Evolutionary conservation across 2,888 invertebrate species (phyloP).

Genomic region (Icerya purchasi): DNA sequence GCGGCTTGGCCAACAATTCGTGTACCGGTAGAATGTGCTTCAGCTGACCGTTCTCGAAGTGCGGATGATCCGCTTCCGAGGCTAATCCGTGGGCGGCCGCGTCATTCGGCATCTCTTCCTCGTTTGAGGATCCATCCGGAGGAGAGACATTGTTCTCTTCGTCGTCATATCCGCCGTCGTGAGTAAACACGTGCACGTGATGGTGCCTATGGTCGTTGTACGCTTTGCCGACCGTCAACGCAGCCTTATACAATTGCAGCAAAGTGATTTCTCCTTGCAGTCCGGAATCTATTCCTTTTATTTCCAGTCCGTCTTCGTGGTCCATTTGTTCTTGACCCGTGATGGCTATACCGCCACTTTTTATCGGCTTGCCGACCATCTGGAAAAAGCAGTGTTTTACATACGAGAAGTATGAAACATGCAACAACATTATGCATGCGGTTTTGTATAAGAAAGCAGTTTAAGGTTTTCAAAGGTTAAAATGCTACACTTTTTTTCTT

Average conservation of each 20-base stretch:
- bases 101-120: background rate
- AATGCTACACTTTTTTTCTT: no score
- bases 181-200: slow-evolving; percentile 38
- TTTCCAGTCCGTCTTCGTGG: slow-evolving; percentile 33
- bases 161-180: slow-evolving; percentile 20
- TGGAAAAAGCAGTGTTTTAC: no score
- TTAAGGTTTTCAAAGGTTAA: no score
- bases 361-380: slow-evolving; percentile 56
- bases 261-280: slow-evolving; percentile 55
- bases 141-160: slow-evolving; percentile 2
- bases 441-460: no score
- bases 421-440: no score
- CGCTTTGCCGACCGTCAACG: slow-evolving; percentile 63
- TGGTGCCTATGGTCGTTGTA: slow-evolving; percentile 74
- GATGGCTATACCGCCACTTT: slow-evolving; percentile 49
- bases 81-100: background rate
- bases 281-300: slow-evolving; percentile 35
- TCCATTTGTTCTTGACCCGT: slow-evolving; percentile 48
- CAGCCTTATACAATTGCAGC: slow-evolving; percentile 57
- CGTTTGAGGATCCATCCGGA: slow-evolving; percentile 4
- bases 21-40: slow-evolving; percentile 18
- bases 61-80: background rate
- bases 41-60: slow-evolving; percentile 17
- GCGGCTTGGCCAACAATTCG: slow-evolving; percentile 17
- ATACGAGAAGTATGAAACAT: no score